Percentiles rank a stretch among this genome's conserved stretches.
Conservation (phyloP, 2,797 vertebrate species). For the Tauraco hartlaubi region DNA sequence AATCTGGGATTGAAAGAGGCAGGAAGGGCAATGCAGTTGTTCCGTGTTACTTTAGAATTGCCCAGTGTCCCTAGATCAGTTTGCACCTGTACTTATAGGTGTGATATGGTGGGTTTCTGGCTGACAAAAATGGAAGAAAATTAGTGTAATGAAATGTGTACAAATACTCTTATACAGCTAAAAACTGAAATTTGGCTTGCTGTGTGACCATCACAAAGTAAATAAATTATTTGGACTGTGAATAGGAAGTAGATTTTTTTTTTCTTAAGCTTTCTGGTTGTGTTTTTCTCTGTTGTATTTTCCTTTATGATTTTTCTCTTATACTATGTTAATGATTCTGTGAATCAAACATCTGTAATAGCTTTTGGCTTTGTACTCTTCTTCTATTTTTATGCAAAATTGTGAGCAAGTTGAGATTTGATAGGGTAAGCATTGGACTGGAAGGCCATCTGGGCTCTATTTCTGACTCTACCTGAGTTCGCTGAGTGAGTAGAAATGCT, state of each 20-base stretch:
- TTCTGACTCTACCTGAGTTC: background rate
- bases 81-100: background rate
- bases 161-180: background rate
- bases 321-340: background rate
- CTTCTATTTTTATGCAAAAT: background rate
- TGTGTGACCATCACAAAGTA: background rate
- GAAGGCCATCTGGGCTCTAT: background rate
- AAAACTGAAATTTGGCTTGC: background rate
- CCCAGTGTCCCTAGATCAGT: fast-evolving
- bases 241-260: background rate
- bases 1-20: background rate
- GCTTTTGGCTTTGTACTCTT: background rate
- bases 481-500: background rate
- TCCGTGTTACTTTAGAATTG: background rate
- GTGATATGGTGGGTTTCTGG: background rate
- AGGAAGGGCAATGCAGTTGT: background rate
- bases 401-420: background rate
- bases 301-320: background rate
- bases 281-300: background rate
- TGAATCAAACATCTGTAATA: background rate
- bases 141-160: background rate
- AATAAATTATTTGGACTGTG: background rate
- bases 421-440: background rate
- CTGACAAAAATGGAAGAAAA: background rate
- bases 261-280: background rate